Percentiles rank a stretch among this genome's conserved stretches.
Conservation (phyloP, 2,797 vertebrate species). For the Pachyuromys duprasi region DNA sequence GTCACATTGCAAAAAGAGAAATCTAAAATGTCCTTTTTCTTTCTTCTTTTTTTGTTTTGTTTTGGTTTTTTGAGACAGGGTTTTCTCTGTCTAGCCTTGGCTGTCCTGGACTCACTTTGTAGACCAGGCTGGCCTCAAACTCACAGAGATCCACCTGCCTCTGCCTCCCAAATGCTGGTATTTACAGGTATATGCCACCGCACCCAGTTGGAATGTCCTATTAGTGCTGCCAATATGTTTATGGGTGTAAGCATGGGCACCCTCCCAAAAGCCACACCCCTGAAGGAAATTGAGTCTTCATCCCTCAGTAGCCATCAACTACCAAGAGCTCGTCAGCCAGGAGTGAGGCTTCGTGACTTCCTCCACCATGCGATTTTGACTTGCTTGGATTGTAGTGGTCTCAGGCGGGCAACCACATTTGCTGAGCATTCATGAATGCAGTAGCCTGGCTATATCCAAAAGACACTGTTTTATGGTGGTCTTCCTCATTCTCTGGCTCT, state of each 20-base stretch:
- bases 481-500: neutral
- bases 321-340: neutral
- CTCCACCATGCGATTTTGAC: neutral
- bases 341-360: neutral
- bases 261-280: neutral
- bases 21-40: neutral
- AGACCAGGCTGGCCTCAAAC: too few species aligned
- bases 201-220: too few species aligned
- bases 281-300: neutral
- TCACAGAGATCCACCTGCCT: too few species aligned
- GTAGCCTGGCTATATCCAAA: neutral
- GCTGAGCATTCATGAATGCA: neutral
- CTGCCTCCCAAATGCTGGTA: too few species aligned
- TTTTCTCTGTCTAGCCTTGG: too few species aligned
- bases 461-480: neutral
- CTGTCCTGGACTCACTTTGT: too few species aligned
- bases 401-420: neutral
- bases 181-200: too few species aligned
- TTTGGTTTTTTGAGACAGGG: too few species aligned
- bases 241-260: neutral
- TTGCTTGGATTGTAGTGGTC: neutral
- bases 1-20: conserved; percentile 33
- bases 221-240: neutral
- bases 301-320: neutral
- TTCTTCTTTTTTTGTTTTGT: too few species aligned